Evolutionary conservation across 2,888 invertebrate genomes (phyloP), one percentile per base, ranked within the genome.

Genomic region (Tinea trinotella): DNA sequence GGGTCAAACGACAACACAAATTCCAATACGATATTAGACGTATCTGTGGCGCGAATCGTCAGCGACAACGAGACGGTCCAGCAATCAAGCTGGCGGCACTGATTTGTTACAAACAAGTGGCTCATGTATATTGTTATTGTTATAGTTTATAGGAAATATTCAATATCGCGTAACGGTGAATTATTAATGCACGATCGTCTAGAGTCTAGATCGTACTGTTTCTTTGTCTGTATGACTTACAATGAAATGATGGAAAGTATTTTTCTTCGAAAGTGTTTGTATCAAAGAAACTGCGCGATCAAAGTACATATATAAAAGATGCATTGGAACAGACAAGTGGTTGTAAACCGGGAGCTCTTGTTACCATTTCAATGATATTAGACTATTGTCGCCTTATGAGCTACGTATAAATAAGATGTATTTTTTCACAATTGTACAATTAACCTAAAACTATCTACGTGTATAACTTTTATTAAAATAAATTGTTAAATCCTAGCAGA

Each of bases 1-100:
- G 89, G 90, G 90, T 90, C 90, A 90, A 90, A 89, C 89, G 88
- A 87, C 89, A 87, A 87, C 88, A 88, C 88, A 89, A 87, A 89
- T 90, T 89, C 89, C 89, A 88, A 87, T 88, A 88, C 86, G 88
- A 86, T 83, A 86, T 87, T 86, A 86, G 83, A 87, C 79, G 80
- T 83, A 85, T 85, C 85, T 81, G 82, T 81, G 80, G 82, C 84
- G 83, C 77, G 81, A 83, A 83, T 82, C 83, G 76, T 46, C 46
- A 46, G 18, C 46, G 10, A 19, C 46, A 46, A 46, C 17, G 18
- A 46, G 18, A 19, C 46, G 46, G 18, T 46, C 17, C 17, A 19
- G 17, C 46, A 46, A 46, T 46, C 46, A 46, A 46, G 19, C 46
- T 17, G 46, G 46, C 46, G 18, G 18, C 46, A 46, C 46, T 46